Evolutionary conservation across 2,797 vertebrate species (phyloP).

Genomic region (Clarias pachynema): DNA sequence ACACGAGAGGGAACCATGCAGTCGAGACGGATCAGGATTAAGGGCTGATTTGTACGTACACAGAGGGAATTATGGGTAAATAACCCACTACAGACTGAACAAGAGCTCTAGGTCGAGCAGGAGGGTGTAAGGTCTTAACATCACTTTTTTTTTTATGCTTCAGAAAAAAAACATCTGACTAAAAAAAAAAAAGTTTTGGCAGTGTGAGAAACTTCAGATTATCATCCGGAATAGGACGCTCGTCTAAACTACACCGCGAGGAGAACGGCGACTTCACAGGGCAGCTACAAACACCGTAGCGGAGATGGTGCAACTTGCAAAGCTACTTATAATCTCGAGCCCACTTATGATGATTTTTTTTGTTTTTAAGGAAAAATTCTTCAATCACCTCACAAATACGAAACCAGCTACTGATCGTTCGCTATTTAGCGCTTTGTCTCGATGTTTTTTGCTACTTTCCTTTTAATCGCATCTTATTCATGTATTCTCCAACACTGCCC

Average conservation of each 20-base stretch:
- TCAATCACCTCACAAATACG: too few relatives aligned
- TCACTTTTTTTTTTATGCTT: background rate
- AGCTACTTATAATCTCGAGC: background rate
- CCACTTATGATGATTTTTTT: too few relatives aligned
- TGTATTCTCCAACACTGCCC: conserved; percentile 4
- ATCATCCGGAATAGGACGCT: background rate
- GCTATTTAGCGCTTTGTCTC: too few relatives aligned
- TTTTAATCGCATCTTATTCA: background rate
- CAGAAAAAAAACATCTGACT: background rate
- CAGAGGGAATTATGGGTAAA: background rate
- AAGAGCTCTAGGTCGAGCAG: background rate
- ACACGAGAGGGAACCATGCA: background rate
- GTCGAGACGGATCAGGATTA: background rate
- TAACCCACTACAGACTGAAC: background rate
- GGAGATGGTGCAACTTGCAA: background rate
- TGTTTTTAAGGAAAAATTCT: too few relatives aligned
- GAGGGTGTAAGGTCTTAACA: background rate
- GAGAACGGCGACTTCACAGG: background rate
- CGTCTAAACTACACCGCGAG: background rate
- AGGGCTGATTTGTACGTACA: conserved; percentile 15
- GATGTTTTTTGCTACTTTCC: background rate
- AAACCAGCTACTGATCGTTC: too few relatives aligned
- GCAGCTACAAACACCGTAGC: background rate
- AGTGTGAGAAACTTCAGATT: background rate
- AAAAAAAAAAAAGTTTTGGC: background rate